Evolutionary conservation across 64 coral and sea anemone genomes (phyloP).

Genomic region (Porites australiensis): DNA sequence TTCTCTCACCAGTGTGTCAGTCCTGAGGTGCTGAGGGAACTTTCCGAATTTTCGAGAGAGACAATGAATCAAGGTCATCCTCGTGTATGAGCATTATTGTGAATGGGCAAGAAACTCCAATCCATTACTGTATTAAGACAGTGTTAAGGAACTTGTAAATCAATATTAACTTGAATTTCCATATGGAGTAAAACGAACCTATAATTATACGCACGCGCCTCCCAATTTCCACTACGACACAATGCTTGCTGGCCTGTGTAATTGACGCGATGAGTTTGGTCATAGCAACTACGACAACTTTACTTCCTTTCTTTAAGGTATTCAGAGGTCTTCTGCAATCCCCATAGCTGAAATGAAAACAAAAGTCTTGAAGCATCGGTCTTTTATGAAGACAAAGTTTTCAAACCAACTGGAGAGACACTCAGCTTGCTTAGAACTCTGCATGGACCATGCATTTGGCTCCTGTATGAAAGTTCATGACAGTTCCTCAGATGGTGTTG

Average conservation of each 20-base stretch:
- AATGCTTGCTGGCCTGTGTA: constrained; percentile 20
- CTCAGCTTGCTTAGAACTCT: neutral
- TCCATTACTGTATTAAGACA: neutral
- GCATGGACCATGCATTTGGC: neutral
- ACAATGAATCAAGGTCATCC: constrained; percentile 27
- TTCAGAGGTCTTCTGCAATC: no score
- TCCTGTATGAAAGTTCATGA: neutral
- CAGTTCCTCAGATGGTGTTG: neutral
- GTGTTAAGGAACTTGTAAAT: neutral
- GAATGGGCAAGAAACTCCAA: neutral
- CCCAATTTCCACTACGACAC: neutral
- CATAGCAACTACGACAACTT: neutral
- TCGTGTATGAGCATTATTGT: constrained; percentile 13
- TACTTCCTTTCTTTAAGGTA: neutral
- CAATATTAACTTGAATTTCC: constrained; percentile 15
- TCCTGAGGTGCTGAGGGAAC: neutral
- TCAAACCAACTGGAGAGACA: neutral
- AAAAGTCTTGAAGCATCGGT: no score
- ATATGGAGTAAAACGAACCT: constrained; percentile 34
- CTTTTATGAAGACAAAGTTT: constrained; percentile 5
- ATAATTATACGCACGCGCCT: constrained; percentile 12
- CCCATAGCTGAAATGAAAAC: no score
- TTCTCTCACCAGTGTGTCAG: constrained; percentile 2
- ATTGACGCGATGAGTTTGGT: neutral
- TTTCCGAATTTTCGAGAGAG: neutral